phyloP scores from a whole-genome alignment of 2,888 invertebrate genomes.

The Lithosia quadra region DNA sequence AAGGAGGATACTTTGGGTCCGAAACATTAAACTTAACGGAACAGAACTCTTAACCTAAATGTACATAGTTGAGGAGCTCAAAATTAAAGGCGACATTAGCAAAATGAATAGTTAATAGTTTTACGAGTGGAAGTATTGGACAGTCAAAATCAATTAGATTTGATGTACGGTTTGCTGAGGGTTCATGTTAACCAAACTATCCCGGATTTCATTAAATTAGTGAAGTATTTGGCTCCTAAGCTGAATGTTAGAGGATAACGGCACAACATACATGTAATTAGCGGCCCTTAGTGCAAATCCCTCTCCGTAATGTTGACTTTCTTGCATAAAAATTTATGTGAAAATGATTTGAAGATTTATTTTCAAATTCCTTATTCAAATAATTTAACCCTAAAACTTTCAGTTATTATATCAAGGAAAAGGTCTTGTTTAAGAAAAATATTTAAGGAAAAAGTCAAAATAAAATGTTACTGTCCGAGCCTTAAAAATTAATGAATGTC shows the following conservation, averaged over 20 bases:
- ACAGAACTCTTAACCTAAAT: not conserved
- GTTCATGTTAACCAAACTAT: not conserved
- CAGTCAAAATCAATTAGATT: not conserved
- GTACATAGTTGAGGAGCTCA: not conserved
- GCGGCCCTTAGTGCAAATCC: too few species aligned
- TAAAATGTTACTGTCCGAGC: not conserved
- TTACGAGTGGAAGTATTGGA: not conserved
- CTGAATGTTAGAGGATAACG: not conserved
- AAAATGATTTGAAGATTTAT: too few species aligned
- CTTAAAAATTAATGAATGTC: not conserved
- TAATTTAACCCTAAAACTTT: too few species aligned
- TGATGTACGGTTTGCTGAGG: not conserved
- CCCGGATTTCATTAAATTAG: not conserved
- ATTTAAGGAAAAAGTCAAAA: not conserved
- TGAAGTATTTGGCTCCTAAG: not conserved
- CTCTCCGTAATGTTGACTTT: too few species aligned
- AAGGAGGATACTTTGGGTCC: not conserved
- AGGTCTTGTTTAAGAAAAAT: not conserved
- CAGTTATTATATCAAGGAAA: too few species aligned
- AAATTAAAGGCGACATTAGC: slow-evolving; percentile 19
- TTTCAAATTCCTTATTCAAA: too few species aligned
- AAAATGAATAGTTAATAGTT: not conserved
- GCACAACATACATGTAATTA: not conserved
- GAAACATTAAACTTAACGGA: slow-evolving; percentile 3
- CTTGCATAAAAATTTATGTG: too few species aligned